Evolutionary conservation across 2,113 vertebrate species (phyloP).

Genomic region (Zonotrichia leucophrys): DNA sequence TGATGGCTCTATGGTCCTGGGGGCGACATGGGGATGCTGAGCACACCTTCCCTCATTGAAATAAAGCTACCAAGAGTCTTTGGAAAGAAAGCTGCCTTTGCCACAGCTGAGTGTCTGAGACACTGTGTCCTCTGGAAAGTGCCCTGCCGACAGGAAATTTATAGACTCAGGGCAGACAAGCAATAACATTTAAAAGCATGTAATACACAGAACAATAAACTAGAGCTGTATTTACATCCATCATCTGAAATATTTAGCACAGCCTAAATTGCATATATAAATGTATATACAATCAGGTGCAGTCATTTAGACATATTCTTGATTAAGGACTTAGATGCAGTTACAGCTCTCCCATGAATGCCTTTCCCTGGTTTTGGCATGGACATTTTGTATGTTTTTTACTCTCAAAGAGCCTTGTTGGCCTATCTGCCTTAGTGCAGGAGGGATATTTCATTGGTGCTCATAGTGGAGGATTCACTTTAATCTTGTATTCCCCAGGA

Average conservation of each 20-base stretch:
- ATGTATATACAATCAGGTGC: neutral
- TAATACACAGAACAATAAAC: neutral
- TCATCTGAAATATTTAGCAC: neutral
- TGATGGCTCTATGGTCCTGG: neutral
- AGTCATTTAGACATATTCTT: neutral
- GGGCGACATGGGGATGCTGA: neutral
- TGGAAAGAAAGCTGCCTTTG: neutral
- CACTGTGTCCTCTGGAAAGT: neutral
- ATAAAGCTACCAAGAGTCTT: neutral
- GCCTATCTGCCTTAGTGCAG: neutral
- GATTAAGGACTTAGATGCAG: neutral
- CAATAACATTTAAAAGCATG: neutral
- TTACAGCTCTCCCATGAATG: neutral
- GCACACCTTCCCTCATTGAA: neutral
- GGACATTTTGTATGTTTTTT: neutral
- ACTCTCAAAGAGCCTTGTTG: neutral
- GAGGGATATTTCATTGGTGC: neutral
- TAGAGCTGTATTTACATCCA: neutral
- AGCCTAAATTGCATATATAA: neutral
- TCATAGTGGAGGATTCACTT: neutral
- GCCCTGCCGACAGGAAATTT: neutral
- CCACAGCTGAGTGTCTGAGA: neutral
- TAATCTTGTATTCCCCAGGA: conserved; percentile 7
- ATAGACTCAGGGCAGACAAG: neutral
- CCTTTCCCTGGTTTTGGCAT: neutral